Evolutionary conservation across 2,113 vertebrate species (phyloP).

Genomic region (Prolemur simus): DNA sequence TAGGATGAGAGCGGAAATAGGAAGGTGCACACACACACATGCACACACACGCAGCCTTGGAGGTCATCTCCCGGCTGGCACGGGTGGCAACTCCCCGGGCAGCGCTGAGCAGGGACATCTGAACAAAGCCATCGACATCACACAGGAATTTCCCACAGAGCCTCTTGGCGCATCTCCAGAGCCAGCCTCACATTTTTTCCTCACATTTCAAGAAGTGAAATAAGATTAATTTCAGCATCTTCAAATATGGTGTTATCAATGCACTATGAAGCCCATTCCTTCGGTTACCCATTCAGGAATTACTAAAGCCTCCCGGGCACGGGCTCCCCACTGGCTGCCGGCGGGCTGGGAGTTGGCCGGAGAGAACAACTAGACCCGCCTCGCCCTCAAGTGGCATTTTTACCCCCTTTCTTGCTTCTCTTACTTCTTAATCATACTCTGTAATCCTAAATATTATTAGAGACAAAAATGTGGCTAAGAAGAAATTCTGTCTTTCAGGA

Average conservation of each 20-base stretch:
- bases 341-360: neutral
- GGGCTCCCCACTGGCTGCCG: accelerated
- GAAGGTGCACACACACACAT: accelerated
- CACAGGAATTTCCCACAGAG: neutral
- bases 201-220: neutral
- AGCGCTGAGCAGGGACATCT: neutral
- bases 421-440: neutral
- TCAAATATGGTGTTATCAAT: neutral
- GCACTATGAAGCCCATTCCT: too few species aligned
- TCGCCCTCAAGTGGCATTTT: too few species aligned
- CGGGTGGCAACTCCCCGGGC: neutral
- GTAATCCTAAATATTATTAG: neutral
- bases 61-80: accelerated
- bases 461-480: too few species aligned
- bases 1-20: accelerated
- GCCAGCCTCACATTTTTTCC: neutral
- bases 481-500: too few species aligned
- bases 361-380: too few species aligned
- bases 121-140: neutral
- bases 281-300: neutral
- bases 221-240: neutral
- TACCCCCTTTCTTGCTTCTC: neutral
- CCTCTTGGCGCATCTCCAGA: neutral
- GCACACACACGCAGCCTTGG: neutral
- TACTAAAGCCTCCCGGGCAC: accelerated